Evolutionary conservation across 30 jellyfish, hydroid and myxozoan species (phyloP).

Genomic region (Euphysa ruthae): DNA sequence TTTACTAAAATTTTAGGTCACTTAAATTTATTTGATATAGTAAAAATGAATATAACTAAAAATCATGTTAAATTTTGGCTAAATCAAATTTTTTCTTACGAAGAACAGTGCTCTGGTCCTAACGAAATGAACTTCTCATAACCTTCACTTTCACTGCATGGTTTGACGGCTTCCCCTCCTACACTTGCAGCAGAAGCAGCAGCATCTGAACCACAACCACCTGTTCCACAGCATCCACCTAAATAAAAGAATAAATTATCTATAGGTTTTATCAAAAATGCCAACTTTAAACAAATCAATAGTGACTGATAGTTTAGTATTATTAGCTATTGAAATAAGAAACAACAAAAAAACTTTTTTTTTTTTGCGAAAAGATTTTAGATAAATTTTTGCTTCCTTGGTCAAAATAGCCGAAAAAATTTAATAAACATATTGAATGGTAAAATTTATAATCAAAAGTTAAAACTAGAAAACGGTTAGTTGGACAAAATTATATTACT

Average conservation of each 20-base stretch:
- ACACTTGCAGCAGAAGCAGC: neutral
- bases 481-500: neutral
- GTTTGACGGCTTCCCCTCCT: neutral
- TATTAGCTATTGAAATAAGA: no score
- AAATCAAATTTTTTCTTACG: no score
- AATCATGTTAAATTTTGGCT: no score
- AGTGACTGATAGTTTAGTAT: neutral
- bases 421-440: no score
- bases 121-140: conserved; percentile 77
- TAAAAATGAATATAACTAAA: no score
- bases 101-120: conserved; percentile 94
- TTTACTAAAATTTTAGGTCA: no score
- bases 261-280: neutral
- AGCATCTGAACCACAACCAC: conserved; percentile 15
- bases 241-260: neutral
- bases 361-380: no score
- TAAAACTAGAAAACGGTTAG: neutral
- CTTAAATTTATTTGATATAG: no score
- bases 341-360: no score
- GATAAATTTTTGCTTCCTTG: no score
- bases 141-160: conserved; percentile 27
- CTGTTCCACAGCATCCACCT: conserved; percentile 31
- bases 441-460: neutral
- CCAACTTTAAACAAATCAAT: neutral
- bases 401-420: no score